Percentiles rank a stretch among this genome's conserved stretches.
Conservation (phyloP, 2,888 invertebrate genomes). For the Drosophila tanythrix region DNA sequence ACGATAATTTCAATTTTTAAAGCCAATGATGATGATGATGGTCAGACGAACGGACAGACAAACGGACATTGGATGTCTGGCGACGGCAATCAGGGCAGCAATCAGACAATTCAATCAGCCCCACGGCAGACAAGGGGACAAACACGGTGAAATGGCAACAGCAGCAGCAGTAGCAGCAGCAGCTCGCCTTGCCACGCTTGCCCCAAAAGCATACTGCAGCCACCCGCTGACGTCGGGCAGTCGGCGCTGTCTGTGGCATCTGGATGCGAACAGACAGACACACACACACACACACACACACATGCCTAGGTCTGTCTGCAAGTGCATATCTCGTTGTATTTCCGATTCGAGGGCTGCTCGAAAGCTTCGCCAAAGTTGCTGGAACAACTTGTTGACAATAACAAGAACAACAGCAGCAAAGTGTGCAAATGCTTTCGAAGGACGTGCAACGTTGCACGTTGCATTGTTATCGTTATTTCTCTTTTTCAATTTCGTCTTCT, state of each 20-base stretch:
- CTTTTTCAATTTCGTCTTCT: not conserved
- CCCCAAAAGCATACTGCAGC: not conserved
- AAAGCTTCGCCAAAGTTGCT: constrained; percentile 24
- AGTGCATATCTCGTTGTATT: constrained; percentile 15
- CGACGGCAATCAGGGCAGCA: constrained; percentile 74
- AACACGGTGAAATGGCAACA: constrained; percentile 22
- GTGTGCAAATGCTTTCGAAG: constrained; percentile 27
- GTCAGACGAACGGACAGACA: not conserved
- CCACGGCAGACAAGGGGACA: constrained; percentile 30
- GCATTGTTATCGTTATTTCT: constrained; percentile 3
- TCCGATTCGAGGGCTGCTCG: constrained; percentile 25
- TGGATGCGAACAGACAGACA: no score
- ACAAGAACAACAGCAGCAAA: constrained; percentile 31
- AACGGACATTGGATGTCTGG: constrained; percentile 52
- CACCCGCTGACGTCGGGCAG: constrained; percentile 17
- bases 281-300: not conserved
- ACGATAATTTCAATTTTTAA: constrained; percentile 46
- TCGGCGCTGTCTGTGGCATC: constrained; percentile 8
- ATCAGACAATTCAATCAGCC: constrained; percentile 76
- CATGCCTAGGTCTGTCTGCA: not conserved
- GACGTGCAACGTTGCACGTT: constrained; percentile 20
- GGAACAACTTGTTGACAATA: constrained; percentile 61
- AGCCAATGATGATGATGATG: not conserved
- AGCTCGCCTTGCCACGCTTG: not conserved
- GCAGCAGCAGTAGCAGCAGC: not conserved